Evolutionary conservation across 1,140 invertebrate genomes (phyloP), one percentile per base, ranked within the genome.

Genomic region (Eriocheir sinensis): DNA sequence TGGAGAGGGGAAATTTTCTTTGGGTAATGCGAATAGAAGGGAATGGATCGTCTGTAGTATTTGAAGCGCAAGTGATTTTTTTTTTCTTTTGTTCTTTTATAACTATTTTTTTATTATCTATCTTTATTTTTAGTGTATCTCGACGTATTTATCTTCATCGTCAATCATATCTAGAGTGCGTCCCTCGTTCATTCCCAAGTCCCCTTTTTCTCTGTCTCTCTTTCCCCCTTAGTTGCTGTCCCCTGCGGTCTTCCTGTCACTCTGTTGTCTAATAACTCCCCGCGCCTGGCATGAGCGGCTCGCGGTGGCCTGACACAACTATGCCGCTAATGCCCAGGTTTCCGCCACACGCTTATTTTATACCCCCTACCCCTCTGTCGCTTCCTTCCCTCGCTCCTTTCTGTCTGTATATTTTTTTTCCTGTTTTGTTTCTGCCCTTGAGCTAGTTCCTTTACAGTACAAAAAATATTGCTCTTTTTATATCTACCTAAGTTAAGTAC

Each of bases 191-290:
- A n/a, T 72, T 12, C n/a, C n/a, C 60, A 72, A 72, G 60, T 17
- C 40, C 2, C 83, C 91, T 53, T 27, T 17, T 44, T 92, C 3
- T 38, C 17, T 32, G n/a, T 85, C 91, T n/a, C 91, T n/a, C 0
- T 36, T 34, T 30, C 40, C 12, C 32, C 89, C 21, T 8, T 3
- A 9, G 44, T 17, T 44, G 32, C 32, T 6, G 17, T 85, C 8
- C 27, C 6, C 36, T 41, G 81, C 34, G 81, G 81, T 85, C 81
- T 85, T 36, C 36, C 32, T 85, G 34, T 85, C 34, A 38, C 38
- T 85, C 34, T 85, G 81, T 38, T 85, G 81, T 85, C 81, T 85
- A 36, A 36, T 41, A 36, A 85, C 38, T 85, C 6, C 81, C 81
- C 9, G 36, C n/a, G 60, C 6, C 60, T 72, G 60, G 60, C 60